phyloP scores from a whole-genome alignment of 2,888 invertebrate genomes.

The Chelonus formosanus region DNA sequence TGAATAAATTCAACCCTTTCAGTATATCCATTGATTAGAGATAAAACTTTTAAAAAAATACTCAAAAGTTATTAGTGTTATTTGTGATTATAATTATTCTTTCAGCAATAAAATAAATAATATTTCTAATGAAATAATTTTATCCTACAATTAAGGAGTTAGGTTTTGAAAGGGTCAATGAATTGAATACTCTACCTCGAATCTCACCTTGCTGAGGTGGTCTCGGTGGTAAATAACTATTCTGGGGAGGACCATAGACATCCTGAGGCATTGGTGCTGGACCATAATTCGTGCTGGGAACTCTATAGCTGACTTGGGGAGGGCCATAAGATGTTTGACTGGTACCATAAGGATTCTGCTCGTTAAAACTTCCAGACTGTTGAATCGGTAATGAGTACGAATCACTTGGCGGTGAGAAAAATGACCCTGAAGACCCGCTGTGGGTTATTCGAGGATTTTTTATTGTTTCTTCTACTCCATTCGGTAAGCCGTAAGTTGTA shows the following conservation, averaged over 20 bases:
- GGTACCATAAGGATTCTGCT: conserved; percentile 35
- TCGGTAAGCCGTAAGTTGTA: conserved; percentile 40
- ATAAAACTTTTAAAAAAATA: too few species aligned
- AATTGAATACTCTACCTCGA: conserved; percentile 48
- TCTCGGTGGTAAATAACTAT: conserved; percentile 36
- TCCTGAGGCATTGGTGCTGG: conserved; percentile 33
- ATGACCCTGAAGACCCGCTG: conserved; percentile 45
- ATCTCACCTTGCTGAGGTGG: conserved; percentile 57
- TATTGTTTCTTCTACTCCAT: conserved; percentile 46
- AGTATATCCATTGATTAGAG: too few species aligned
- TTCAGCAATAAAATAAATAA: too few species aligned
- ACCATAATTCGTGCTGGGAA: conserved; percentile 34
- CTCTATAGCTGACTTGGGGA: conserved; percentile 22
- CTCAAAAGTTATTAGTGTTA: too few species aligned
- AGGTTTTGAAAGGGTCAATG: conserved; percentile 3
- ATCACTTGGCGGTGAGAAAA: conserved; percentile 44
- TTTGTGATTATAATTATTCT: too few species aligned
- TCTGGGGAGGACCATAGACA: conserved; percentile 47
- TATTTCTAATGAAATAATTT: too few species aligned
- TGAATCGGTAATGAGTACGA: conserved; percentile 47
- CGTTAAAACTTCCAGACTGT: conserved; percentile 39
- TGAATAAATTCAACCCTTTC: too few species aligned
- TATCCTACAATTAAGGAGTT: too few species aligned
- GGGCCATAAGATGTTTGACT: conserved; percentile 33
- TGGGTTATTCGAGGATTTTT: conserved; percentile 55